These are phyloP conservation scores for Scaptodrosophila lebanonensis DNA, from an alignment of 1,140 invertebrate species.

Conservation along the genomic window DNA sequence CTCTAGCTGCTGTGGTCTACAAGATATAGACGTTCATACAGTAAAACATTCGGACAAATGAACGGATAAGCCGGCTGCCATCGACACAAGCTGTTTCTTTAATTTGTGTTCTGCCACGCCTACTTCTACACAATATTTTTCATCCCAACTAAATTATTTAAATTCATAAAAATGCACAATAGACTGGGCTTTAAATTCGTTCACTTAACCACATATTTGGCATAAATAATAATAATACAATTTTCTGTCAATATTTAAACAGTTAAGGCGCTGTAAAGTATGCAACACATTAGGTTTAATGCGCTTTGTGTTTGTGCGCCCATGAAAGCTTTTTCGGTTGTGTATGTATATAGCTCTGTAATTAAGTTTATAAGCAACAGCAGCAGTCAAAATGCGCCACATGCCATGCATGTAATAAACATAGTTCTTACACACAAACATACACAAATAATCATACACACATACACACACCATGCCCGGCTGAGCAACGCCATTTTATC, in stretches of 20 bases:
- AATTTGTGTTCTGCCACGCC: too few species aligned
- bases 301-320: background rate
- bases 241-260: conserved; percentile 2
- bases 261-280: conserved; percentile 31
- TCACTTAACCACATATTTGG: too few species aligned
- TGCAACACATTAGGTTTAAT: conserved; percentile 22
- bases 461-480: conserved; percentile 15
- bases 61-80: too few species aligned
- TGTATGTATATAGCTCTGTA: conserved; percentile 26
- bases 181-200: too few species aligned
- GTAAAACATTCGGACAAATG: too few species aligned
- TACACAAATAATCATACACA: conserved; percentile 4
- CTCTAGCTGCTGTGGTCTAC: too few species aligned
- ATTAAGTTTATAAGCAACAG: conserved; percentile 69
- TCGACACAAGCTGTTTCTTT: too few species aligned
- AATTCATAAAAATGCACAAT: too few species aligned
- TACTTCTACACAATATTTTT: too few species aligned
- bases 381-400: conserved; percentile 29
- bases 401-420: conserved; percentile 56
- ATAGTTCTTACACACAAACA: conserved; percentile 61
- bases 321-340: background rate
- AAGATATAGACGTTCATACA: too few species aligned
- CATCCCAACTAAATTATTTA: too few species aligned
- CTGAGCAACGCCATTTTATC: conserved; percentile 69
- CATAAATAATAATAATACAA: too few species aligned